phyloP scores from a whole-genome alignment of 1,140 invertebrate genomes.

The Tetranychus cinnabarinus region DNA sequence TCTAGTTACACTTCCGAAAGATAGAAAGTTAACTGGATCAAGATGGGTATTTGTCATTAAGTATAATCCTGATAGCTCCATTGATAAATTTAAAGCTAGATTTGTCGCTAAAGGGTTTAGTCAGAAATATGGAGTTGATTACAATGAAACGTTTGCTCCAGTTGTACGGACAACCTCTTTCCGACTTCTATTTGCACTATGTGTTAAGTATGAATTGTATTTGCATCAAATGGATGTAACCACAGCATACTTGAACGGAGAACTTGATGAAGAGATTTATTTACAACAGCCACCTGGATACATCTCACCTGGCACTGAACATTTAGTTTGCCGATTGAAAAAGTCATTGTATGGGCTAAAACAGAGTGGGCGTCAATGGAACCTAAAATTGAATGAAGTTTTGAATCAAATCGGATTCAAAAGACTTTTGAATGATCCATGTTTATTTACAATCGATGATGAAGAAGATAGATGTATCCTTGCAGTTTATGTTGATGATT shows the following conservation, averaged over 20 bases:
- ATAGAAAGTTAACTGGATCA: constrained; percentile 15
- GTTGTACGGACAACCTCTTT: constrained; percentile 15
- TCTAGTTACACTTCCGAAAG: constrained; percentile 13
- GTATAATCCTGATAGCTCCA: constrained; percentile 7
- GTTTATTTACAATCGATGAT: neutral
- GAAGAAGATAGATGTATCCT: neutral
- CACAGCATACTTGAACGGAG: neutral
- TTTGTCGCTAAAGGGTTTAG: constrained; percentile 20
- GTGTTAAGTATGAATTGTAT: neutral
- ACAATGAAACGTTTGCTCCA: constrained; percentile 7
- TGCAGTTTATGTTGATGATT: constrained; percentile 6
- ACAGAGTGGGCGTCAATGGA: constrained; percentile 20
- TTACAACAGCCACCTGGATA: constrained; percentile 1
- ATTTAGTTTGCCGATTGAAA: constrained; percentile 1
- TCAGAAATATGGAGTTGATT: constrained; percentile 14
- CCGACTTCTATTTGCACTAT: constrained; percentile 14
- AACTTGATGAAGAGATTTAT: neutral
- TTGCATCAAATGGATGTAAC: neutral
- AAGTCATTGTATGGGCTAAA: constrained; percentile 19
- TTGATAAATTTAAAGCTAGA: constrained; percentile 14
- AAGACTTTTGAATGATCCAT: neutral
- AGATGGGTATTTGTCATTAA: constrained; percentile 20
- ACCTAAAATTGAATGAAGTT: constrained; percentile 8
- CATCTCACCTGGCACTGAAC: neutral
- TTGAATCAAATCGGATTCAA: neutral